Base-by-base conservation (phyloP, 2,113 vertebrate species). In the Kobus ellipsiprymnus region DNA sequence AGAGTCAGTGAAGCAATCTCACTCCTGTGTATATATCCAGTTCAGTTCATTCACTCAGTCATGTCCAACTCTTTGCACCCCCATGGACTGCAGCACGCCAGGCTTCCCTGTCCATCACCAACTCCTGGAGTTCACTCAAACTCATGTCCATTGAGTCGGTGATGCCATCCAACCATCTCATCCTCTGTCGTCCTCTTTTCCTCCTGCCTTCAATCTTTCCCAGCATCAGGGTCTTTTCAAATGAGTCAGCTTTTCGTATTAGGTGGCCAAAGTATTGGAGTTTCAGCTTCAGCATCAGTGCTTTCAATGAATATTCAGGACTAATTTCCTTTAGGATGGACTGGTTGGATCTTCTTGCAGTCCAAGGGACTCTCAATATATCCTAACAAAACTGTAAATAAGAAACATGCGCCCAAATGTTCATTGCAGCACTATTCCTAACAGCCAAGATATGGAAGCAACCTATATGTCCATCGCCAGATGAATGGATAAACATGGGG, bases 51-150 rank as follows among this genome's bases (percentile, higher is more conserved):
- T 19, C 0, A 1, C 30, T 62, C 64, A 67, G 0, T 10, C 4
- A 0, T 67, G 64, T 10, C 33, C 0, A 0, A 67, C 33, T 67
- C 3, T 67, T 36, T 67, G 33, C 33, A 1, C 12, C 12, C 59
- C 12, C 27, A 60, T 60, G 59, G 27, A 60, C 11, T 60, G 59
- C 27, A 60, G 27, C 27, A 29, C 0, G 12, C 59, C 10, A 29
- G 59, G 59, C 59, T 12, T 60, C 59, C 59, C 33, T 36, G n/a
- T 12, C n/a, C n/a, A 71, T 71, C 17, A 71, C 17, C 9, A 36
- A 36, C n/a, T 21, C n/a, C 17, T 4, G 0, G 64, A 71, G 64
- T 19, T 71, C 36, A 36, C 62, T 16, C 62, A 64, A 33, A 64
- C 3, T 33, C 30, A 17, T 64, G 62, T 64, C 30, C 30, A 17